These are phyloP conservation scores for Hydrophis major DNA, from an alignment of 2,797 vertebrate species.

Conservation along the genomic window DNA sequence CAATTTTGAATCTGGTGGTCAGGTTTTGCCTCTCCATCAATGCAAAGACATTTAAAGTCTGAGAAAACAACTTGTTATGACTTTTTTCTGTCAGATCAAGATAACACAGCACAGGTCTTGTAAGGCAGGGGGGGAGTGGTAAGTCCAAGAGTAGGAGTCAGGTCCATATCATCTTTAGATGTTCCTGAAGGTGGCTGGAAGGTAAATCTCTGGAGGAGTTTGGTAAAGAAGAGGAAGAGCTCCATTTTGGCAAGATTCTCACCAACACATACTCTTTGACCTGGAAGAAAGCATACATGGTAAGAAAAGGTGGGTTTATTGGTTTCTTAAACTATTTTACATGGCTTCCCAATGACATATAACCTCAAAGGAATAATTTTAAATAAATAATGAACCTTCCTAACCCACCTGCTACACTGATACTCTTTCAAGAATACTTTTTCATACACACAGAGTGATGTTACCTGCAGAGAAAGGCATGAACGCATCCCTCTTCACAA, in stretches of 20 bases:
- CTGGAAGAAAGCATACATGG: not conserved
- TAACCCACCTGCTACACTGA: not conserved
- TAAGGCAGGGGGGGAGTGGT: not conserved
- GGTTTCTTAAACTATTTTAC: not conserved
- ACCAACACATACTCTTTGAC: not conserved
- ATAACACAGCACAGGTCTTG: not conserved
- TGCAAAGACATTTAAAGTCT: not conserved
- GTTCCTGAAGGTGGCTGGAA: too few relatives aligned
- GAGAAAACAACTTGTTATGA: not conserved
- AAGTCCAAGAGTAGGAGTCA: too few relatives aligned
- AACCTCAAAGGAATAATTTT: not conserved
- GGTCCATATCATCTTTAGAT: too few relatives aligned
- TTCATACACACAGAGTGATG: not conserved
- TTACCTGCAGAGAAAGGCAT: not conserved
- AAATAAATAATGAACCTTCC: not conserved
- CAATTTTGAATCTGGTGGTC: not conserved
- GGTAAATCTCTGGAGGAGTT: not conserved
- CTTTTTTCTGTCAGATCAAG: too few relatives aligned
- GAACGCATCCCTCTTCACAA: constrained; percentile 13
- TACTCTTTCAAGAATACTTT: not conserved
- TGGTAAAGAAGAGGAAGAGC: constrained; percentile 31
- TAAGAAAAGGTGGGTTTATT: not conserved
- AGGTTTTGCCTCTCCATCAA: not conserved
- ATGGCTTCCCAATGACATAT: not conserved
- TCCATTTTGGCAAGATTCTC: constrained; percentile 40